Base-by-base conservation (phyloP, 2,797 vertebrate genomes). In the Sternotherus odoratus region DNA sequence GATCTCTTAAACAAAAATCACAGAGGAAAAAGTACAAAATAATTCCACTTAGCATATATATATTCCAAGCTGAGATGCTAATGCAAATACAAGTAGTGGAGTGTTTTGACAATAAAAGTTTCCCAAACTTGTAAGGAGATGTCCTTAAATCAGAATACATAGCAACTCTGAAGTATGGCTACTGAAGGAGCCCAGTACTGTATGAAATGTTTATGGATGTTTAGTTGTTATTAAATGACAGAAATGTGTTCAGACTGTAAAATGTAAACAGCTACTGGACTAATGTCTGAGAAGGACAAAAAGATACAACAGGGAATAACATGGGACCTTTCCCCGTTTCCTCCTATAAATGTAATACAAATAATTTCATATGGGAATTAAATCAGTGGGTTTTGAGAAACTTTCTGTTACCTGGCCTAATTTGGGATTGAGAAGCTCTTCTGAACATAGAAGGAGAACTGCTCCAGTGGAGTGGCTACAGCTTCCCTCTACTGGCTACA, bases 81-180 rank as follows among this genome's bases (percentile, higher is more conserved):
- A 54, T 39, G 16, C 24, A 79, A 79, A 56, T 3, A 5, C 10
- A 24, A 79, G 53, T 69, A 9, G 26, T 13, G 11, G 1, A 1
- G 0, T 51, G 9, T 28, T 90, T 53, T 51, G 26, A 16, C 12
- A 78, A 16, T 0, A 83, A 23, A 2, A 1, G n/a, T 82, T 72
- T n/a, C 46, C n/a, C 30, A 78, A 4, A 49, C 2, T 6, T 60
- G 16, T 81, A 57, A 43, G 10, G 90, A 13, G 57, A 83, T 39
- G 2, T 81, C 26, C 19, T 12, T 4, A 80, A 80, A 1, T 57
- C 46, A 19, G 48, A 80, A 63, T 51, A 83, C 82, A 39, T 50
- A 63, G 26, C 15, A 69, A 6, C 66, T 69, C 10, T 69, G 66
- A 39, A 19, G 57, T 69, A 69, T 69, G 66, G 63, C 19, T 69